phyloP scores from a whole-genome alignment of 2,888 invertebrate species.

The Cynaeus angustus region DNA sequence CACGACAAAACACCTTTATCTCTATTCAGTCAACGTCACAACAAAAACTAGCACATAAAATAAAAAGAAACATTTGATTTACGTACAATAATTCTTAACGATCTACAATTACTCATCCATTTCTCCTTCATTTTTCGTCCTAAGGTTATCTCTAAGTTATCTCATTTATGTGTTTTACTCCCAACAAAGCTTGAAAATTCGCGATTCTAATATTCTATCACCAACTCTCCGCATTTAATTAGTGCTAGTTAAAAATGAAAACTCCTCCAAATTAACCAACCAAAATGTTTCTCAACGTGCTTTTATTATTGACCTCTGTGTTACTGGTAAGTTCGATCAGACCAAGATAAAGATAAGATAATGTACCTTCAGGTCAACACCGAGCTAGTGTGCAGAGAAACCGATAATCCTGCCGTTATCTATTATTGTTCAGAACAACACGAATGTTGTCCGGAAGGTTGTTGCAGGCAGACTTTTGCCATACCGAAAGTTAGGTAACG shows the following conservation, averaged over 20 bases:
- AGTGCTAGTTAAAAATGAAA: neutral
- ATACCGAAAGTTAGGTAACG: neutral
- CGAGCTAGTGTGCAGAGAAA: neutral
- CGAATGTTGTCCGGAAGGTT: neutral
- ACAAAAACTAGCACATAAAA: no score
- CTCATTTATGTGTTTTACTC: neutral
- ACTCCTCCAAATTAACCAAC: no score
- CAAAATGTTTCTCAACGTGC: no score
- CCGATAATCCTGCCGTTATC: neutral
- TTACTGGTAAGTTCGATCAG: no score
- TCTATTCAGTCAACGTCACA: no score
- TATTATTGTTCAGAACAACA: neutral
- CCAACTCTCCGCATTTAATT: neutral
- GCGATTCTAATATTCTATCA: neutral
- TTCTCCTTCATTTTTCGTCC: neutral
- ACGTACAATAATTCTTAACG: no score
- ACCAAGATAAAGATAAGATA: neutral
- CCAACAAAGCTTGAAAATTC: neutral
- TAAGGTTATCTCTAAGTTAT: conserved; percentile 2
- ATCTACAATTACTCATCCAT: no score
- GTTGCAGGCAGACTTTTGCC: neutral
- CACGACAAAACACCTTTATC: no score
- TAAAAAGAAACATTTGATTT: no score
- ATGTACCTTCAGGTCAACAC: neutral
- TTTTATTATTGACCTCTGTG: no score